Conservation (phyloP, 2,888 invertebrate species). For the Arrhopalites spinosus region DNA sequence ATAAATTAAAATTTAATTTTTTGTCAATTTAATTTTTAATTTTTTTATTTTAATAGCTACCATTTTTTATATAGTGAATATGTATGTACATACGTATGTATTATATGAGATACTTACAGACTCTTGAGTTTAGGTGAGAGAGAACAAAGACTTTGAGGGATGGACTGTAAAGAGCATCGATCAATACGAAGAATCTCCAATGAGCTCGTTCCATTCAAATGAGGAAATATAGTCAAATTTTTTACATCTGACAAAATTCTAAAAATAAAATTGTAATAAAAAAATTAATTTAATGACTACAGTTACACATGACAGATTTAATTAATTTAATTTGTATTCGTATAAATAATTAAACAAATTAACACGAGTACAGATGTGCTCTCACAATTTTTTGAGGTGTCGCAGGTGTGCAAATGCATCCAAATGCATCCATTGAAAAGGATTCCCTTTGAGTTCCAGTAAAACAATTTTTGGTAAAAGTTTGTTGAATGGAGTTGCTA, state of each 20-base stretch:
- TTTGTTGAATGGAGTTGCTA: constrained; percentile 73
- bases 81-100: neutral
- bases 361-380: constrained; percentile 57
- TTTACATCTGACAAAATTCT: constrained; percentile 87
- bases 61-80: neutral
- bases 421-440: constrained; percentile 71
- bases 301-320: too few relatives aligned
- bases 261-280: neutral
- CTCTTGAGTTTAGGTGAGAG: constrained; percentile 79
- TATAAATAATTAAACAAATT: neutral
- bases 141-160: constrained; percentile 76
- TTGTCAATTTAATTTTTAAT: neutral
- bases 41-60: neutral
- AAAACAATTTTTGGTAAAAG: constrained; percentile 71
- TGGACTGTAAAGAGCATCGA: constrained; percentile 74
- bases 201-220: constrained; percentile 77
- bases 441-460: constrained; percentile 83
- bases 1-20: constrained; percentile 57
- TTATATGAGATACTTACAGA: constrained; percentile 70
- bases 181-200: constrained; percentile 82
- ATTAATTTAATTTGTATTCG: too few relatives aligned
- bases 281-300: neutral
- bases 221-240: constrained; percentile 78
- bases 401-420: constrained; percentile 77
- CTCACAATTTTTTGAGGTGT: constrained; percentile 79